Percentiles rank a stretch among this genome's conserved stretches.
Conservation (phyloP, 2,113 vertebrate species). For the Strix aluco region DNA sequence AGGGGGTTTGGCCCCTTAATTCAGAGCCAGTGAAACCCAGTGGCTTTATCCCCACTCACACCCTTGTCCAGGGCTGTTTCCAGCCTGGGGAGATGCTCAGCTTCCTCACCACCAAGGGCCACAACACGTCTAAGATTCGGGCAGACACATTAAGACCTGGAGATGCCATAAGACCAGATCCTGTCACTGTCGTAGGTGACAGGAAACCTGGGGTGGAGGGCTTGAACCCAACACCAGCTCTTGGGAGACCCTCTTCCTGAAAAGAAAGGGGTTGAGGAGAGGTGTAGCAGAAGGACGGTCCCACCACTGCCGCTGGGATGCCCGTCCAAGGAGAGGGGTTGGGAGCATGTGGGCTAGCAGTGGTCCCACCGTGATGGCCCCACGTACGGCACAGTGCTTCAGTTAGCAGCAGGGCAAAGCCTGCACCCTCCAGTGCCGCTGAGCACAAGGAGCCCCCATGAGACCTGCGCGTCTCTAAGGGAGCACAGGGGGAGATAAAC, state of each 20-base stretch:
- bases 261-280: background rate
- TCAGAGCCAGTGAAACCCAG: background rate
- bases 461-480: background rate
- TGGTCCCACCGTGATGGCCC: fast-evolving
- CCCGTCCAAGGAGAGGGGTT: background rate
- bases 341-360: background rate
- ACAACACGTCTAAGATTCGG: background rate
- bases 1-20: background rate
- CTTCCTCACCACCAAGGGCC: fast-evolving
- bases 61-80: background rate
- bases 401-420: background rate
- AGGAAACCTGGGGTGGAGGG: background rate
- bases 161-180: background rate
- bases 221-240: background rate
- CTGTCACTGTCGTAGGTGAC: fast-evolving
- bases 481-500: background rate
- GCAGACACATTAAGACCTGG: background rate
- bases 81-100: background rate
- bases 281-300: background rate
- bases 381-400: fast-evolving
- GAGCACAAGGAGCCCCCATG: fast-evolving
- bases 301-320: fast-evolving
- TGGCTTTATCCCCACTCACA: background rate
- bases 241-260: background rate
- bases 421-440: fast-evolving